Evolutionary conservation across 2,888 invertebrate genomes (phyloP).

Genomic region (Tetragonisca angustula): DNA sequence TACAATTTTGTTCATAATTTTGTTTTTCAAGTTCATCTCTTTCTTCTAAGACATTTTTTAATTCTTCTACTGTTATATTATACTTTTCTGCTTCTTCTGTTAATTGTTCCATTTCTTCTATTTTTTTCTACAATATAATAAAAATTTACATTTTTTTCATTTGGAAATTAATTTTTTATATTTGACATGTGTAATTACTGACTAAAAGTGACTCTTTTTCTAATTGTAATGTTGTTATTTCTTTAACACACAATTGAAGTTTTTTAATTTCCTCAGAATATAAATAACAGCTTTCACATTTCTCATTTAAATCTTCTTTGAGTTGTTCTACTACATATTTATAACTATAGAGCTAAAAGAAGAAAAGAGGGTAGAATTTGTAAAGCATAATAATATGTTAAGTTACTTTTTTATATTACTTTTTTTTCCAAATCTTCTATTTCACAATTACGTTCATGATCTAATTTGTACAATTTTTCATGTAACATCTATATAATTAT

Average conservation of each 20-base stretch:
- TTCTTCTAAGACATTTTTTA: constrained; percentile 65
- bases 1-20: constrained; percentile 67
- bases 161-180: neutral
- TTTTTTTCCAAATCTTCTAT: constrained; percentile 63
- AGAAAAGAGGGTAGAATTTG: constrained; percentile 15
- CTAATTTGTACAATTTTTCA: constrained; percentile 60
- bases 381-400: neutral
- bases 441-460: constrained; percentile 62
- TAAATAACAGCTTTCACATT: constrained; percentile 60
- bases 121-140: constrained; percentile 52
- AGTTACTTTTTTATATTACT: constrained; percentile 56
- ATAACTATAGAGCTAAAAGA: constrained; percentile 63
- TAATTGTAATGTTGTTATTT: constrained; percentile 58
- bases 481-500: constrained; percentile 62
- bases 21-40: constrained; percentile 68
- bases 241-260: constrained; percentile 59
- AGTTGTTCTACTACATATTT: constrained; percentile 68
- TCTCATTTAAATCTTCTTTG: constrained; percentile 66
- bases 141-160: neutral
- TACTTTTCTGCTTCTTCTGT: constrained; percentile 60
- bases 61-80: constrained; percentile 50
- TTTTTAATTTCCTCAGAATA: constrained; percentile 71
- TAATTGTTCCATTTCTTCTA: constrained; percentile 62
- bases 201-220: constrained; percentile 73
- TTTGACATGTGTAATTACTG: constrained; percentile 26